Evolutionary conservation across 2,797 vertebrate genomes (phyloP).

Genomic region (Scarus forsteni): DNA sequence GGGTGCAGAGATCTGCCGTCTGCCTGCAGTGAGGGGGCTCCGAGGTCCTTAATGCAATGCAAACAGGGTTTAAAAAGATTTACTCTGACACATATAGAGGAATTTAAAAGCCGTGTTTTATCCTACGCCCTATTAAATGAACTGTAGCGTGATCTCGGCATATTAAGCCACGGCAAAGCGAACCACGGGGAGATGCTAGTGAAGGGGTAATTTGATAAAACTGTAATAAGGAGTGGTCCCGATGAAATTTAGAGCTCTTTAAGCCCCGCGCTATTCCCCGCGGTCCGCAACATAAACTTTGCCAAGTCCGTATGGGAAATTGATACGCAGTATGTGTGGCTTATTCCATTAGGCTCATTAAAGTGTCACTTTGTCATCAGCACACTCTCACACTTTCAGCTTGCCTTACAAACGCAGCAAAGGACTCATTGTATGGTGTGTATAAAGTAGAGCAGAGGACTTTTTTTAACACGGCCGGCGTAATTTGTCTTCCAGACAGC

Average conservation of each 20-base stretch:
- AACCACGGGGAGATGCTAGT: constrained; percentile 33
- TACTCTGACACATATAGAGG: constrained; percentile 75
- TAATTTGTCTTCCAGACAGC: constrained; percentile 77
- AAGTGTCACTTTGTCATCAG: constrained; percentile 79
- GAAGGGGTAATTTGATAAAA: constrained; percentile 75
- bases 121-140: constrained; percentile 60
- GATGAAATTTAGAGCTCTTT: constrained; percentile 53
- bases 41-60: constrained; percentile 78
- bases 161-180: constrained; percentile 40
- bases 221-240: constrained; percentile 37
- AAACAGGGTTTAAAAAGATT: constrained; percentile 82
- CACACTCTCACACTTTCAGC: constrained; percentile 50
- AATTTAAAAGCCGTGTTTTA: constrained; percentile 79
- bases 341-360: constrained; percentile 78
- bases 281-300: constrained; percentile 30
- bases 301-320: constrained; percentile 61
- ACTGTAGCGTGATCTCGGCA: constrained; percentile 56
- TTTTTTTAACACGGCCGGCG: constrained; percentile 53
- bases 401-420: constrained; percentile 65
- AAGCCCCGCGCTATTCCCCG: constrained; percentile 39
- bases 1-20: constrained; percentile 64
- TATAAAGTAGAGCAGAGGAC: constrained; percentile 57
- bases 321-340: constrained; percentile 70
- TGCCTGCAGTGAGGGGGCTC: constrained; percentile 62
- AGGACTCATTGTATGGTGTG: constrained; percentile 68